Evolutionary conservation across 2,113 vertebrate species (phyloP).

Genomic region (Nannobrachium achirus): DNA sequence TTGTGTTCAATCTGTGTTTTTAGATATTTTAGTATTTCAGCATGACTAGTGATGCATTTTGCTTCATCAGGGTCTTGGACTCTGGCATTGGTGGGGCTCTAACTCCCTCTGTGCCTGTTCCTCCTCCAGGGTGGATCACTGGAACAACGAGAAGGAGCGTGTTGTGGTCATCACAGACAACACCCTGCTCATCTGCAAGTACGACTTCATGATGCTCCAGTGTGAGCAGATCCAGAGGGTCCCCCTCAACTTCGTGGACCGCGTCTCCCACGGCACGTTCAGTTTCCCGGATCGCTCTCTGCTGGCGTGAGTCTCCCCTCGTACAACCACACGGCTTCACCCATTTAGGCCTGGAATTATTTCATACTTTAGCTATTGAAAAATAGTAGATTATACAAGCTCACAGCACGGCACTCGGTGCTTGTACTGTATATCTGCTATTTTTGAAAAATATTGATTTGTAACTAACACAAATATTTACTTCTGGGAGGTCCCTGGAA

Average conservation of each 20-base stretch:
- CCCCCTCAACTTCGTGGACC: slow-evolving; percentile 71
- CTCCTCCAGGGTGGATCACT: slow-evolving; percentile 80
- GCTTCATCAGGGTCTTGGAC: no score
- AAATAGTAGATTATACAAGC: no score
- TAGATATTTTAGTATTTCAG: no score
- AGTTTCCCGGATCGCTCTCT: slow-evolving; percentile 78
- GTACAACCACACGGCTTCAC: not conserved
- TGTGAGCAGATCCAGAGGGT: slow-evolving; percentile 80
- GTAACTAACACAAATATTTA: no score
- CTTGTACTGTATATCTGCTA: no score
- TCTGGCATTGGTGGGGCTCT: no score
- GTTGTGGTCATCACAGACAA: slow-evolving; percentile 75
- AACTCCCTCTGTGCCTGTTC: not conserved
- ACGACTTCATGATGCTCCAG: slow-evolving; percentile 83
- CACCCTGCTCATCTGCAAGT: slow-evolving; percentile 83
- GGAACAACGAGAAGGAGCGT: slow-evolving; percentile 89
- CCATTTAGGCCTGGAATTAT: not conserved
- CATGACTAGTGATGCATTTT: no score
- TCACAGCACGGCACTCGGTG: no score
- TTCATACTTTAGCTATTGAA: no score
- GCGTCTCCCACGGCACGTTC: slow-evolving; percentile 79
- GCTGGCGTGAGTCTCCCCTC: slow-evolving; percentile 77
- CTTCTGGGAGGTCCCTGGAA: no score
- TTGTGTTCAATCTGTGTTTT: no score
- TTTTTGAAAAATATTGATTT: no score